Percentiles rank a stretch among this genome's conserved stretches.
These are phyloP conservation scores for Trichonephila inaurata DNA, from an alignment of 1,140 invertebrate species.

Conservation along the genomic window DNA sequence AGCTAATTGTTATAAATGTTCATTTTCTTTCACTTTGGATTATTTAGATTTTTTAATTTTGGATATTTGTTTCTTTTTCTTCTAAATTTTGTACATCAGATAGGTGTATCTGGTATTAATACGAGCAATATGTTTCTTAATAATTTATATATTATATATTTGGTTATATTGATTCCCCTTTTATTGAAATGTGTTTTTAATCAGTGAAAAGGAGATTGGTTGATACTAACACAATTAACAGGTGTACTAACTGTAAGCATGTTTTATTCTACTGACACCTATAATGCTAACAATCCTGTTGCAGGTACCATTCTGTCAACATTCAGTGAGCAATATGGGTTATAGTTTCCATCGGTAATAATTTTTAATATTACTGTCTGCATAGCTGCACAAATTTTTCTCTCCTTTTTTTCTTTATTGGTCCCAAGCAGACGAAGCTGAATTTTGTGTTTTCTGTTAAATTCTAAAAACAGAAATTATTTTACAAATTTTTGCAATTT, in stretches of 20 bases:
- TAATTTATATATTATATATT: too few species aligned
- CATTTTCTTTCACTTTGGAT: too few species aligned
- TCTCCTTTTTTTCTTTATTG: constrained; percentile 26
- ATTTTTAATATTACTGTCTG: constrained; percentile 75
- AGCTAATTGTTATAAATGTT: too few species aligned
- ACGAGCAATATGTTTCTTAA: too few species aligned
- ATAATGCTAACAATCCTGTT: constrained; percentile 75
- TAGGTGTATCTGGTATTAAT: too few species aligned
- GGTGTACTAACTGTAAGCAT: constrained; percentile 71
- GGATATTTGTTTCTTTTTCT: too few species aligned
- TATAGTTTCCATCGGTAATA: constrained; percentile 77
- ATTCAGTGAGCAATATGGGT: constrained; percentile 76
- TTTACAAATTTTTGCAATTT: not conserved
- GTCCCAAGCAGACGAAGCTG: constrained; percentile 41
- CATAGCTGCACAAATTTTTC: constrained; percentile 72
- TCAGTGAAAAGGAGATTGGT: constrained; percentile 32
- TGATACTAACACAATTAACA: constrained; percentile 49
- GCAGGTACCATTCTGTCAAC: constrained; percentile 77
- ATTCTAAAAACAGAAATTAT: not conserved
- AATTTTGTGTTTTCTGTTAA: not conserved
- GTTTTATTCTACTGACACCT: constrained; percentile 73
- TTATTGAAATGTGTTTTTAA: too few species aligned
- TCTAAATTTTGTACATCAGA: too few species aligned
- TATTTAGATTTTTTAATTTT: too few species aligned
- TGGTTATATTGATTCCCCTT: too few species aligned